These are phyloP conservation scores for Cephalophus harveyi DNA, from an alignment of 2,113 vertebrate species.

Conservation along the genomic window DNA sequence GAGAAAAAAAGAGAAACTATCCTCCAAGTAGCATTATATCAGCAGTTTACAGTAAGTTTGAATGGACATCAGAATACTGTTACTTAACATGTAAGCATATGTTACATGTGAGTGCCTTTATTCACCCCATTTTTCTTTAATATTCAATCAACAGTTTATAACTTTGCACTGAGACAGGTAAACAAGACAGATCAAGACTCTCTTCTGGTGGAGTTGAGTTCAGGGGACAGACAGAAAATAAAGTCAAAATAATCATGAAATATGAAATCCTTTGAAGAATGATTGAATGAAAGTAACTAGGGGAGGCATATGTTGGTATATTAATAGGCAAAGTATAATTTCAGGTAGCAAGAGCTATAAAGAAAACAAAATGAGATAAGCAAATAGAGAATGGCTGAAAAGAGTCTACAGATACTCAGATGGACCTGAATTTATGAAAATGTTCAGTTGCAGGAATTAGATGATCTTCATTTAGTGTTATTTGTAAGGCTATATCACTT, in stretches of 20 bases:
- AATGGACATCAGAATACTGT: not conserved
- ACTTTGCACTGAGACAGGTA: not conserved
- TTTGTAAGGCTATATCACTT: constrained; percentile 27
- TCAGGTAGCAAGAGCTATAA: not conserved
- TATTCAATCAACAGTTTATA: not conserved
- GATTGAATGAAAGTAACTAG: not conserved
- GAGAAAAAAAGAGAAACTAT: not conserved
- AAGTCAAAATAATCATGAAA: not conserved
- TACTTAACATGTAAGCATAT: not conserved
- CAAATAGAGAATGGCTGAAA: not conserved
- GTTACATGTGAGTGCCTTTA: not conserved
- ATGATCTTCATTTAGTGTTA: not conserved
- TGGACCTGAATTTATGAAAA: not conserved
- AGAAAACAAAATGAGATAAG: not conserved
- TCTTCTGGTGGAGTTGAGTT: not conserved
- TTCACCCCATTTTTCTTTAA: not conserved
- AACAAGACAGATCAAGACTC: not conserved
- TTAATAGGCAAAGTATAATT: not conserved
- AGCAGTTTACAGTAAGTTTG: not conserved
- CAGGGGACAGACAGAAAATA: not conserved
- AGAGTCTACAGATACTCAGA: not conserved
- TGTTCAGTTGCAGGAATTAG: not conserved
- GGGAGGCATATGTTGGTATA: not conserved
- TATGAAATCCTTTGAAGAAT: not conserved
- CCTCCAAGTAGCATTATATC: not conserved